Percentiles rank a stretch among this genome's conserved stretches.
Evolutionary conservation across 2,797 vertebrate genomes (phyloP).

Genomic region (Allobates femoralis): DNA sequence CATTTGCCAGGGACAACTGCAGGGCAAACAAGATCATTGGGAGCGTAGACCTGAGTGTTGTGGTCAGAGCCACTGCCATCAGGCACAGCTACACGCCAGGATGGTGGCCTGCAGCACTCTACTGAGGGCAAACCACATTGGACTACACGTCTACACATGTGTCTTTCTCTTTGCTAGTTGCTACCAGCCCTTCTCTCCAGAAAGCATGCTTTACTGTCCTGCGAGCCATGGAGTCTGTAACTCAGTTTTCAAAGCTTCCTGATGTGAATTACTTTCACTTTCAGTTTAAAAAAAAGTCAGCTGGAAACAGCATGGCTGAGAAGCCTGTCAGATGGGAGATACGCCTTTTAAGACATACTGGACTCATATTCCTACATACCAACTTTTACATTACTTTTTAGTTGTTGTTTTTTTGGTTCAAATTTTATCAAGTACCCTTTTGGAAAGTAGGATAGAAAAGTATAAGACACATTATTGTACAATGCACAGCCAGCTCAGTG

Average conservation of each 20-base stretch:
- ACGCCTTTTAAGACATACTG: neutral
- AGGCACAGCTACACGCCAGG: neutral
- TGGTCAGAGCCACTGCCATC: conserved; percentile 29
- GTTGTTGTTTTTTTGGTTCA: too few species aligned
- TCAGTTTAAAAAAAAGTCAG: neutral
- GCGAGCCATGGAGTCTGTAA: neutral
- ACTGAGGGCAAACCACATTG: neutral
- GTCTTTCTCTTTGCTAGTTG: neutral
- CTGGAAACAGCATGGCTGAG: neutral
- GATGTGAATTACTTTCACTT: conserved; percentile 33
- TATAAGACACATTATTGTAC: too few species aligned
- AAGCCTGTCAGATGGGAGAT: neutral
- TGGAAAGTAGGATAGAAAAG: too few species aligned
- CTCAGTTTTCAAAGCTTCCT: neutral
- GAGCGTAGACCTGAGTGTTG: neutral
- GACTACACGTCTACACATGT: neutral
- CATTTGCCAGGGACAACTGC: neutral
- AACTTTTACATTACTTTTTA: too few species aligned
- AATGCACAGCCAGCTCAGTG: too few species aligned
- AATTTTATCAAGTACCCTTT: too few species aligned
- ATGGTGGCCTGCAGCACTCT: neutral
- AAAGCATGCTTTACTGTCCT: neutral
- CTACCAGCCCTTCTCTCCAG: neutral
- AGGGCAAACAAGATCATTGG: neutral
- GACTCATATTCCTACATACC: too few species aligned